These are phyloP conservation scores for Gambusia holbrooki DNA, from an alignment of 2,113 vertebrate species.

Conservation along the genomic window DNA sequence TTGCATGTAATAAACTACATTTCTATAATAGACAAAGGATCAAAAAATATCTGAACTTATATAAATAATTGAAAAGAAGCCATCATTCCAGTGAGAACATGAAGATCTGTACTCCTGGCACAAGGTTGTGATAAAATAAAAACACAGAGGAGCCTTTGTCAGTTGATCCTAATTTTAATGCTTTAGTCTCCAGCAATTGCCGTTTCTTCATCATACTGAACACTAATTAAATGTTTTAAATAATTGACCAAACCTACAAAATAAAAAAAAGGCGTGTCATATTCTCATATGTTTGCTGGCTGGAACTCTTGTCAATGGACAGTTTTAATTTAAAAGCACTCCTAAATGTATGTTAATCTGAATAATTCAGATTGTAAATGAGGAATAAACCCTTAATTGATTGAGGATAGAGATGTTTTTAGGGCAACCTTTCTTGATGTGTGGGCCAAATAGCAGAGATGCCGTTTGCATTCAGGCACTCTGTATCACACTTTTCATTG, in stretches of 20 bases:
- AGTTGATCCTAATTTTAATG: conserved; percentile 45
- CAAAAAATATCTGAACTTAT: too few relatives aligned
- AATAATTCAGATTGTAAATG: conserved; percentile 13
- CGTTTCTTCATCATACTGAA: neutral
- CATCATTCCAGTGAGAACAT: conserved; percentile 62
- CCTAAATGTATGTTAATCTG: too few relatives aligned
- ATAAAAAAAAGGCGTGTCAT: too few relatives aligned
- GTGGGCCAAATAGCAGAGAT: conserved; percentile 73
- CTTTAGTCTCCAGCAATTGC: neutral
- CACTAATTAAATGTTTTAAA: too few relatives aligned
- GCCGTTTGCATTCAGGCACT: conserved; percentile 71
- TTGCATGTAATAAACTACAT: neutral
- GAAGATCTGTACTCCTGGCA: conserved; percentile 71
- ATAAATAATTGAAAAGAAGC: conserved; percentile 22
- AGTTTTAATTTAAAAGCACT: neutral
- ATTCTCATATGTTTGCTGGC: neutral
- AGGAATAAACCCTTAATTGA: conserved; percentile 53
- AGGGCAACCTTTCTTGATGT: conserved; percentile 56
- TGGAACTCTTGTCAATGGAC: neutral
- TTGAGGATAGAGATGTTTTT: conserved; percentile 42
- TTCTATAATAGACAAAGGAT: too few relatives aligned
- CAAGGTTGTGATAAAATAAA: conserved; percentile 79
- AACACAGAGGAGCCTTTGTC: conserved; percentile 80
- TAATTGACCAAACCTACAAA: too few relatives aligned
- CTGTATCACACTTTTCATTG: conserved; percentile 76